Base-by-base conservation (phyloP, 2,888 invertebrate genomes). In the Xestobium rufovillosum region DNA sequence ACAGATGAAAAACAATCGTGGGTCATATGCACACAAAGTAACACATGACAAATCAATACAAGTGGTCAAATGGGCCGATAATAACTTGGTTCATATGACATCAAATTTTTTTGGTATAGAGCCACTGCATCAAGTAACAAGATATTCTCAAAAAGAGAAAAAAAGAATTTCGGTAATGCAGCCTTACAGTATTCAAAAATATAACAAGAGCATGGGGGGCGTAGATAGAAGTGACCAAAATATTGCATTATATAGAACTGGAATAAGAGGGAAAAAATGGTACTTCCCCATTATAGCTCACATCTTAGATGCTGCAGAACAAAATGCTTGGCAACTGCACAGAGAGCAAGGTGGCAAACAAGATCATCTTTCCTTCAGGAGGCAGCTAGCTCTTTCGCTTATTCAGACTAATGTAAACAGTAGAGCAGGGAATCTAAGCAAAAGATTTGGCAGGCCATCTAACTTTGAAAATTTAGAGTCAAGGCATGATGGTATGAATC, bases 1-100 rank as follows among this genome's bases (percentile, higher is more conserved):
- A 31, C 11, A 17, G 23, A 31, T 31, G 17, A 6, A 31, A 19
- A 31, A 31, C 17, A 31, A 31, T 31, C 31, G 31, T 19, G 31
- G 31, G 19, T 2, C 19, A 31, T 31, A 15, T 9, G 31, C 16
- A n/a, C n/a, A n/a, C n/a, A n/a, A n/a, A n/a, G n/a, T n/a, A n/a
- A n/a, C n/a, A n/a, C n/a, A n/a, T n/a, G 31, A 17, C 23, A 15
- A 13, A 9, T 31, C 31, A 17, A 31, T 17, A 19, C n/a, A 17
- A 31, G 19, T 31, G 14, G 23, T 31, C 31, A 31, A 31, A 31
- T 29, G n/a, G 29, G 12, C 14, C 29, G 14, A 4, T n/a, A n/a
- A n/a, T n/a, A n/a, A n/a, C n/a, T n/a, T n/a, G n/a, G n/a, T n/a
- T n/a, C n/a, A n/a, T n/a, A 13, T 4, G 3, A 8, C 3, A 4